Percentiles rank a stretch among this genome's conserved stretches.
These are phyloP conservation scores for Pachyuromys duprasi DNA, from an alignment of 2,797 vertebrate species.

Conservation along the genomic window DNA sequence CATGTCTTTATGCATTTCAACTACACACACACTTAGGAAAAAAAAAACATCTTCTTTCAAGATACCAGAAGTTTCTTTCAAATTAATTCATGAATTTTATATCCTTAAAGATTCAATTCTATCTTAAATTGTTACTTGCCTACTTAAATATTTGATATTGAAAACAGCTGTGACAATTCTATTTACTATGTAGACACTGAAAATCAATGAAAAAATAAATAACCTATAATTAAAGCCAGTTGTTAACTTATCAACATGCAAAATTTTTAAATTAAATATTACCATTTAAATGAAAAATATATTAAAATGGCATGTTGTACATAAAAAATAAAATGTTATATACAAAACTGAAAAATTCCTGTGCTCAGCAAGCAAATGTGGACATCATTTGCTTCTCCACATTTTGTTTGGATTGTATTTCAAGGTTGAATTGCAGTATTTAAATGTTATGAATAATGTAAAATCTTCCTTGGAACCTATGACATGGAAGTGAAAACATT, in stretches of 20 bases:
- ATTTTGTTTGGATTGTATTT: constrained; percentile 83
- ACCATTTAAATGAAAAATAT: constrained; percentile 84
- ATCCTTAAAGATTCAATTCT: constrained; percentile 51
- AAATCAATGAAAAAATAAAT: constrained; percentile 69
- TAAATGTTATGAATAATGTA: constrained; percentile 76
- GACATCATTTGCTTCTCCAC: constrained; percentile 72
- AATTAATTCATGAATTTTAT: constrained; percentile 45
- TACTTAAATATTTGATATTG: constrained; percentile 69
- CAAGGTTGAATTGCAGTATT: constrained; percentile 76
- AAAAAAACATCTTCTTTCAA: neutral
- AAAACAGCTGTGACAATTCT: constrained; percentile 61
- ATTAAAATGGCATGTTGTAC: constrained; percentile 76
- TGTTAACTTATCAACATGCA: constrained; percentile 73
- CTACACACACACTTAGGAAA: neutral
- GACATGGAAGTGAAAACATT: constrained; percentile 76
- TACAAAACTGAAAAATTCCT: constrained; percentile 68
- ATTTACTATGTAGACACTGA: constrained; percentile 58
- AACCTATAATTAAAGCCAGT: constrained; percentile 71
- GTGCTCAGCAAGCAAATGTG: constrained; percentile 71
- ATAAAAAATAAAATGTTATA: constrained; percentile 46
- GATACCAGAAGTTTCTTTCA: neutral
- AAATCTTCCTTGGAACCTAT: constrained; percentile 73
- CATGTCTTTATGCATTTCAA: neutral
- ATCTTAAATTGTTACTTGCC: constrained; percentile 62
- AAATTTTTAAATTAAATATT: constrained; percentile 78